Conservation (phyloP, 2,113 vertebrate species). For the Antigone vipio region DNA sequence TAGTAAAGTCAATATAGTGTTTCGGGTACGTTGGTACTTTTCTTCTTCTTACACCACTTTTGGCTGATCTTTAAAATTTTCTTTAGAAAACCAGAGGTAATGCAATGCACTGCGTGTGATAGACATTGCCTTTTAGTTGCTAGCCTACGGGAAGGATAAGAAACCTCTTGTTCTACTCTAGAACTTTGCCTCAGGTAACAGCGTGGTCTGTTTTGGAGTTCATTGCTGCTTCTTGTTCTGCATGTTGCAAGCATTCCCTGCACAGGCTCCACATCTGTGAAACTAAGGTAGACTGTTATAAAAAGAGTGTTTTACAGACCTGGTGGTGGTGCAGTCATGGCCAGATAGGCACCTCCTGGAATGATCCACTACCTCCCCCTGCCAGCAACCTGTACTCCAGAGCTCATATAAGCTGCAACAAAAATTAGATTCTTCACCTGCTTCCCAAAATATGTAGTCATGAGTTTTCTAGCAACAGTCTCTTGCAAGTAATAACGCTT, state of each 20-base stretch:
- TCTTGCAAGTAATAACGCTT: not conserved
- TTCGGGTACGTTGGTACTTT: not conserved
- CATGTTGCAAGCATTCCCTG: not conserved
- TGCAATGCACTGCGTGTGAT: no score
- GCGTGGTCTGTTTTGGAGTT: not conserved
- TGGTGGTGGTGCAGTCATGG: not conserved
- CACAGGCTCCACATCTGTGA: not conserved
- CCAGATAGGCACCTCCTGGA: not conserved
- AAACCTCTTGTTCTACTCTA: not conserved
- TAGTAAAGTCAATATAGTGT: not conserved
- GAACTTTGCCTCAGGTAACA: not conserved
- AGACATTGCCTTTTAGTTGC: not conserved
- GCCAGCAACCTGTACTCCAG: not conserved
- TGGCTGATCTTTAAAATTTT: not conserved
- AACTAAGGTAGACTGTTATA: not conserved
- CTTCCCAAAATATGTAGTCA: not conserved
- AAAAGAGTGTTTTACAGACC: not conserved
- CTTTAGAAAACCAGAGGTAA: not conserved
- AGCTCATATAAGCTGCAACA: not conserved
- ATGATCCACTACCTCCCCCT: not conserved
- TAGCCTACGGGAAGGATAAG: not conserved
- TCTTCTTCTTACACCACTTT: not conserved
- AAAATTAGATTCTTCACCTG: not conserved
- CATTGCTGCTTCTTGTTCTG: not conserved
- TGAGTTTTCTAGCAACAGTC: not conserved